These are phyloP conservation scores for Phyllotreta cruciferae DNA, from an alignment of 2,888 invertebrate genomes.

Conservation along the genomic window DNA sequence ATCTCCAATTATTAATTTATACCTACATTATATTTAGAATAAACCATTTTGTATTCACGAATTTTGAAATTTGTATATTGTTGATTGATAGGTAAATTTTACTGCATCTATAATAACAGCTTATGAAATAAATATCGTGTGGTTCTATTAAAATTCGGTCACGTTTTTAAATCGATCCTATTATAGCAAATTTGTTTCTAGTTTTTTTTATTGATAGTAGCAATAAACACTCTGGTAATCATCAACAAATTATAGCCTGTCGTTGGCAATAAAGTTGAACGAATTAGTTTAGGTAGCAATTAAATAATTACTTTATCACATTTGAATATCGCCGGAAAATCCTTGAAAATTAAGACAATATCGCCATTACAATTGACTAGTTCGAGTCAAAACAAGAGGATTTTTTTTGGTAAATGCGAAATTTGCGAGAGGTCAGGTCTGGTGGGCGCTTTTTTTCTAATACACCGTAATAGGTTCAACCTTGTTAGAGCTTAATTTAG, in stretches of 20 bases:
- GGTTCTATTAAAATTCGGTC: too few relatives aligned
- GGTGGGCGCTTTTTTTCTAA: conserved; percentile 18
- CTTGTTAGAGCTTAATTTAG: conserved; percentile 4
- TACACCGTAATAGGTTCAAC: conserved; percentile 8
- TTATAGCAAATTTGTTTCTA: neutral
- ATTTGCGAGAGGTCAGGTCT: conserved; percentile 33
- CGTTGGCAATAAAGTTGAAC: conserved; percentile 31
- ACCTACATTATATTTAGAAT: too few relatives aligned
- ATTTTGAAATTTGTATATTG: too few relatives aligned
- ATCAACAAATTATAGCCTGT: conserved; percentile 34
- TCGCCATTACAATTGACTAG: conserved; percentile 1
- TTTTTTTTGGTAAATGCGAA: conserved; percentile 30
- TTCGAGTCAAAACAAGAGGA: conserved; percentile 27
- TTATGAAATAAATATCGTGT: too few relatives aligned
- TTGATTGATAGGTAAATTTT: too few relatives aligned
- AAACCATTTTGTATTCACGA: too few relatives aligned
- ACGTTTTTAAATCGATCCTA: too few relatives aligned
- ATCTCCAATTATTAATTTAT: too few relatives aligned
- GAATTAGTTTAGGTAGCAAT: conserved; percentile 27
- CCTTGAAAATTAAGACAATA: conserved; percentile 29
- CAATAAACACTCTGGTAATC: conserved; percentile 5
- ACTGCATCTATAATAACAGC: too few relatives aligned
- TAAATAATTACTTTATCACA: conserved; percentile 33
- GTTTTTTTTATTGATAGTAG: neutral
- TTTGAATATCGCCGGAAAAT: conserved; percentile 26